Base-by-base conservation (phyloP, 2,888 invertebrate species). In the Gari tellinella region DNA sequence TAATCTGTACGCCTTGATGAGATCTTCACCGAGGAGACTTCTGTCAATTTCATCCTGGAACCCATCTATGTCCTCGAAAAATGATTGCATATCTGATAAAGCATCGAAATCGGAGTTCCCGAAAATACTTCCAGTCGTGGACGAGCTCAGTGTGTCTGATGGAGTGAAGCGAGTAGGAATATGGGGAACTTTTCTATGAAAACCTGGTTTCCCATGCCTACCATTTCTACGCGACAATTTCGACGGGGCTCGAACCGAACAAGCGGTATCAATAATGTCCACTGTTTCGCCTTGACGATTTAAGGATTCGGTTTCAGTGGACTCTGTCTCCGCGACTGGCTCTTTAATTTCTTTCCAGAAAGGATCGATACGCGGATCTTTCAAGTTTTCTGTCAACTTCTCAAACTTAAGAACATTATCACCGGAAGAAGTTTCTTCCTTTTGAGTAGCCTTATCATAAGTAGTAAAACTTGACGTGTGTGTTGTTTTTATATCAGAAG, bases 1-100 rank as follows among this genome's bases (percentile, higher is more conserved):
- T 21, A 74, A 41, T 15, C 74, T 53, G 46, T 74, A 74, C 2
- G 74, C 74, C 25, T 65, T 74, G 2, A 74, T 69, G n/a, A 74
- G 61, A n/a, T 74, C 74, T 15, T 65, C 74, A 1, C 74, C 74
- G 10, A 43, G 4, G 57, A 74, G 56, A 31, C 74, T 68, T 53
- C 74, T 48, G 25, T 74, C 74, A 12, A 74, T 69, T 25, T 74
- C 68, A 17, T 74, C 62, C 15, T 68, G 51, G 14, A 74, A 49
- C 8, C 66, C 56, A 38, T 74, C 65, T 41, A 74, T 64, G 1
- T 65, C 68, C 12, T 61, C 74, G 23, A 31, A 31, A 31, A 31
- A 31, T 31, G 31, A 31, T 10, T 31, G 31, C 31, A 31, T 31
- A 10, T 31, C 31, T 31, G 31, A 31, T 31, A 31, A 31, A 31